Conservation (phyloP, 2,113 vertebrate genomes). For the Gambusia affinis region DNA sequence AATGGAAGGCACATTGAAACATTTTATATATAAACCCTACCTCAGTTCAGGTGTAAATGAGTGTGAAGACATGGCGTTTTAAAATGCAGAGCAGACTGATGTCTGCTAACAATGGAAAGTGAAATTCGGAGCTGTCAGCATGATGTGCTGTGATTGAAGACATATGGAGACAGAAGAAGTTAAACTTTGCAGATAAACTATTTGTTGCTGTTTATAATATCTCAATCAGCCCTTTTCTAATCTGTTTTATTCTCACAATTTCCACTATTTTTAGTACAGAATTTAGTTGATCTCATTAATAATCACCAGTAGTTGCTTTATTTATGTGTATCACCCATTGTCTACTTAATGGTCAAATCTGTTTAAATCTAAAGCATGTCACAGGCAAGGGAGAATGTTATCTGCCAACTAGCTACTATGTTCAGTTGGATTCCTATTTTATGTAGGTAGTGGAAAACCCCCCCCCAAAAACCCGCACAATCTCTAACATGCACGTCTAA, state of each 20-base stretch:
- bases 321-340: not conserved
- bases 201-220: not conserved
- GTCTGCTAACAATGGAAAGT: conserved; percentile 20
- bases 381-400: not conserved
- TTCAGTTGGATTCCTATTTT: not conserved
- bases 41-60: conserved; percentile 53
- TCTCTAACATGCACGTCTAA: not conserved
- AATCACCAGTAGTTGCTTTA: not conserved
- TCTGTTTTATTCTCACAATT: not conserved
- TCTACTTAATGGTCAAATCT: not conserved
- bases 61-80: conserved; percentile 26
- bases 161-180: not conserved
- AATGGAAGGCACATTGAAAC: conserved; percentile 5
- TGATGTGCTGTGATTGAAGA: conserved; percentile 16
- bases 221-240: not conserved
- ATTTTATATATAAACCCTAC: conserved; percentile 12
- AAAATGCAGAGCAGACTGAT: conserved; percentile 17
- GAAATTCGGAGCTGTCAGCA: conserved; percentile 10
- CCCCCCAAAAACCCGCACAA: too few relatives aligned
- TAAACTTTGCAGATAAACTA: not conserved
- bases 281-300: not conserved
- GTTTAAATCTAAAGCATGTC: not conserved
- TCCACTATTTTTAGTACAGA: not conserved
- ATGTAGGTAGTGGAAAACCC: not conserved
- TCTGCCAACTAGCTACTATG: not conserved